Evolutionary conservation across 1,140 invertebrate genomes (phyloP).

Genomic region (Macrobrachium rosenbergii): DNA sequence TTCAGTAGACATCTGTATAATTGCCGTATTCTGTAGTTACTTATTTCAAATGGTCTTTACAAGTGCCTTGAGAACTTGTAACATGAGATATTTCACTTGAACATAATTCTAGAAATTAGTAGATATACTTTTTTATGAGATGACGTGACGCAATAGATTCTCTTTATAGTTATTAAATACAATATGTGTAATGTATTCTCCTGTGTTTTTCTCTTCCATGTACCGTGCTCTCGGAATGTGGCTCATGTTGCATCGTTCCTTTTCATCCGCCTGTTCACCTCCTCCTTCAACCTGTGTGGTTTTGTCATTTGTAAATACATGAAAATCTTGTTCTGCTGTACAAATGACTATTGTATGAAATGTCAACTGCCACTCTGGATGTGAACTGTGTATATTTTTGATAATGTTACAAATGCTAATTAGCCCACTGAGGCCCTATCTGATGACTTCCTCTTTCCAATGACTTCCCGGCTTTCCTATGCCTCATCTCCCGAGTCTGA

Average conservation of each 20-base stretch:
- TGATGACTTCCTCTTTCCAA: conserved; percentile 96
- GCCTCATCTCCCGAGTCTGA: conserved; percentile 96
- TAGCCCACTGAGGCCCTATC: conserved; percentile 73
- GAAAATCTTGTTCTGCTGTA: conserved; percentile 20
- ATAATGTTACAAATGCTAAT: conserved; percentile 38
- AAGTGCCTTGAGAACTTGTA: background rate
- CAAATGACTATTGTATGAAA: conserved; percentile 25
- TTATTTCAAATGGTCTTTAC: too few relatives aligned
- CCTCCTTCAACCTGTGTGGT: background rate
- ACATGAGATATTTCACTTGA: background rate
- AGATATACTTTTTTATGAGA: too few relatives aligned
- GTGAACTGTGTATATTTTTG: conserved; percentile 76
- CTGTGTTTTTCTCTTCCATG: conserved; percentile 60
- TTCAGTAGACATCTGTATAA: too few relatives aligned
- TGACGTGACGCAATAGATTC: too few relatives aligned
- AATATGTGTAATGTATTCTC: conserved; percentile 48
- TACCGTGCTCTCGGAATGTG: conserved; percentile 62
- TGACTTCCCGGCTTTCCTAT: conserved; percentile 95
- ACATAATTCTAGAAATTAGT: background rate
- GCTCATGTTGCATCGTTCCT: conserved; percentile 60
- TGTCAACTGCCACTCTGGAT: conserved; percentile 7
- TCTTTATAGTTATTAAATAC: background rate
- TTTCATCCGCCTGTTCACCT: background rate
- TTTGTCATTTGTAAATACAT: background rate
- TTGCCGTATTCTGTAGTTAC: too few relatives aligned